Percentiles rank a stretch among this genome's conserved stretches.
Conservation (phyloP, 2,797 vertebrate genomes). For the Eupleurogrammus muticus region DNA sequence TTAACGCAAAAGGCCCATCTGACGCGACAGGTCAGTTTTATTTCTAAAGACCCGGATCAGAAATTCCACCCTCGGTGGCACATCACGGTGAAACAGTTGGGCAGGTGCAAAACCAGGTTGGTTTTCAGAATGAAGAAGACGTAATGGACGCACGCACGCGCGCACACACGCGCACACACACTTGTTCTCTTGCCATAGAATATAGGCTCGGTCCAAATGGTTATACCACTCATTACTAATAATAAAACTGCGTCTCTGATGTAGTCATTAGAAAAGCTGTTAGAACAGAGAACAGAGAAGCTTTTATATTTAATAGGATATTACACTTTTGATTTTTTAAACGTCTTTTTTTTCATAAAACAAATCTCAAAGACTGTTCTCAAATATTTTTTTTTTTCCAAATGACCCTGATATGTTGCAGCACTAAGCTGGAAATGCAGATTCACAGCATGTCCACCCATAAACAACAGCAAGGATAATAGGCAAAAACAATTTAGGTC, state of each 20-base stretch:
- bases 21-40: background rate
- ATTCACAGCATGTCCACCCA: background rate
- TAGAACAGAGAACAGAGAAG: too few relatives aligned
- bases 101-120: conserved; percentile 60
- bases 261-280: conserved; percentile 9
- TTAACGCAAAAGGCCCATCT: conserved; percentile 11
- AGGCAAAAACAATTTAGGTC: background rate
- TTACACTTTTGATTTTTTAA: too few relatives aligned
- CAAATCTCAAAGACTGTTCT: background rate
- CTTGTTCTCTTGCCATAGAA: background rate
- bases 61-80: background rate
- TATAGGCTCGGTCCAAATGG: conserved; percentile 11
- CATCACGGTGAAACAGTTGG: conserved; percentile 5
- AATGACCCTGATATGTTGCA: background rate
- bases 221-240: background rate
- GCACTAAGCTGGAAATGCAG: background rate
- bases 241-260: conserved; percentile 7
- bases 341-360: background rate
- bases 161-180: conserved; percentile 12
- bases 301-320: too few relatives aligned
- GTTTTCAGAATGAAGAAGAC: conserved; percentile 29
- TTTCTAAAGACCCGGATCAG: background rate
- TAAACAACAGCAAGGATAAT: too few relatives aligned
- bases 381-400: background rate
- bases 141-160: conserved; percentile 16